Evolutionary conservation across 2,797 vertebrate species (phyloP), one percentile per base, ranked within the genome.

Genomic region (Anableps anableps): DNA sequence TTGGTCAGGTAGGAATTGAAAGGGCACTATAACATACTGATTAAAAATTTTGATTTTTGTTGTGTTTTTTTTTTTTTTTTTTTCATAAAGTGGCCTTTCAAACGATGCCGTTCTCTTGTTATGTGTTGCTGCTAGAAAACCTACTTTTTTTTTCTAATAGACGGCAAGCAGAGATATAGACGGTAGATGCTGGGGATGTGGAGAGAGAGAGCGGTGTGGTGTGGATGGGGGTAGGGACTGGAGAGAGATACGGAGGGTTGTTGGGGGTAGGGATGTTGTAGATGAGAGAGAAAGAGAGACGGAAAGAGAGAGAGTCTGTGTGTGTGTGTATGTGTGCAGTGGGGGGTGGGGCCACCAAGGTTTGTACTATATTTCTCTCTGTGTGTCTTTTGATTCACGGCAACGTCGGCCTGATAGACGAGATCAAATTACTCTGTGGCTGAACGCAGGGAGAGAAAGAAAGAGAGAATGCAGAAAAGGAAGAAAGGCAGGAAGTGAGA

Each of bases 311-410:
- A n/a, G 55, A n/a, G 72, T 51, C 47, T 19, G 50, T 75, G 55
- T 36, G 74, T 64, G 81, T 8, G 13, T 17, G 68, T 71, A 41
- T 71, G 68, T 34, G 85, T 31, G 74, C 48, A 80, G 86, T 92
- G 93, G 93, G 68, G 93, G 93, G 91, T 93, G 88, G 85, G 89
- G 90, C 91, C 81, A 88, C 80, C 88, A 90, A 91, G 94, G 93
- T 94, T 95, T 95, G 91, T 91, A 94, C 93, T 95, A 94, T 94
- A 93, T 94, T 93, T 93, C 90, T 93, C 87, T 90, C 90, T 89
- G 64, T 89, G 78, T 94, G 93, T 92, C 92, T 94, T 91, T 93
- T 94, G 94, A 95, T 95, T 94, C 93, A 92, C 88, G 81, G 91
- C 88, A 88, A 86, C 91, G 88, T 91, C 73, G 74, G 81, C 78